Evolutionary conservation across 2,888 invertebrate species (phyloP), one percentile per base, ranked within the genome.

Genomic region (Lamproptera curius): DNA sequence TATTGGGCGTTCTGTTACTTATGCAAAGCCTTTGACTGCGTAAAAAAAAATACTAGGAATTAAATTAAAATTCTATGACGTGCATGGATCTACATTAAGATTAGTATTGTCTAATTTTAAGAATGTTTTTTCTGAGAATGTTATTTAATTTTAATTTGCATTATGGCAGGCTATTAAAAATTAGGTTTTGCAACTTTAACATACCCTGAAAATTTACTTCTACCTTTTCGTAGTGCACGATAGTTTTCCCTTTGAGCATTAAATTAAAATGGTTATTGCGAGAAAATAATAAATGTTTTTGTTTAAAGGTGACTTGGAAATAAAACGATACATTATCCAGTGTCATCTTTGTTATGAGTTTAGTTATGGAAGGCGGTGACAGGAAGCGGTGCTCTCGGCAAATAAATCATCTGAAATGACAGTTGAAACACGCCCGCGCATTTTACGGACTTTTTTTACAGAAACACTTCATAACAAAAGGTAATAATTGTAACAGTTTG

Each of bases 401-500:
- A 26, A 55, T 55, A 53, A 55, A 55, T 55, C 55, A 55, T 55
- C 44, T 36, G 10, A 16, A 34, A 39, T 40, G 55, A 51, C 55
- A 55, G 47, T 39, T 20, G 35, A 8, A 42, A 48, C 46, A 48
- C 51, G 49, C 52, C 46, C 46, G 39, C 43, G 45, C 50, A 52
- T 52, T 51, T 49, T 36, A 17, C 23, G 9, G 10, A 14, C 45
- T 13, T 33, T 37, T 42, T 35, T 35, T 31, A 34, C 39, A 36
- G n/a, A 20, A 17, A 38, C n/a, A 35, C 40, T 34, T 43, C 46
- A 36, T 33, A 37, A 42, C n/a, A 35, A 42, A 46, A 46, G n/a
- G n/a, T n/a, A n/a, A n/a, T n/a, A n/a, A n/a, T n/a, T n/a, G n/a
- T n/a, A n/a, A n/a, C n/a, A n/a, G n/a, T n/a, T n/a, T n/a, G n/a